Conservation (phyloP, 1,140 invertebrate species). For the Palaemon carinicauda region DNA sequence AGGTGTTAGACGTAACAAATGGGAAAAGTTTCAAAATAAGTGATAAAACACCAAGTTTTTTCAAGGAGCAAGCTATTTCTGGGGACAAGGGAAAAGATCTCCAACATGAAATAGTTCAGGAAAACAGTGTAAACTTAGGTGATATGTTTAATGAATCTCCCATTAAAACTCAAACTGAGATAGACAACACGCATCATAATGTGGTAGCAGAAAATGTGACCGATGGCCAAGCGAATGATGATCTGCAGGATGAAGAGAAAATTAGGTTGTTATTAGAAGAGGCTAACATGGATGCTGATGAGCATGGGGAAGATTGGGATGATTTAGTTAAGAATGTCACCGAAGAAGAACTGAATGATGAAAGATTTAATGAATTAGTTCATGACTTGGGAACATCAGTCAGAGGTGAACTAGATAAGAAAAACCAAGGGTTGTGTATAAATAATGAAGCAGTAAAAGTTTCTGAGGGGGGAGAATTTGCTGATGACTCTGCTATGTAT, state of each 20-base stretch:
- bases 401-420: slow-evolving; percentile 3
- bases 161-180: too few species aligned
- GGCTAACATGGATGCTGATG: not conserved
- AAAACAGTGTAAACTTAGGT: too few species aligned
- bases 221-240: not conserved
- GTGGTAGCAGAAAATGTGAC: not conserved
- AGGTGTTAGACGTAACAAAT: not conserved
- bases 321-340: not conserved
- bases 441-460: too few species aligned
- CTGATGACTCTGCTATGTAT: slow-evolving; percentile 55
- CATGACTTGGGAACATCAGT: not conserved
- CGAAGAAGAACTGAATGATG: slow-evolving; percentile 16
- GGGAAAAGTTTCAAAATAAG: not conserved
- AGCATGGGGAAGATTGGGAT: slow-evolving; percentile 25
- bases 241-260: slow-evolving; percentile 14
- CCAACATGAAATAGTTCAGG: too few species aligned
- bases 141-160: too few species aligned
- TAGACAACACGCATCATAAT: not conserved
- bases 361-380: slow-evolving; percentile 41
- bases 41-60: not conserved
- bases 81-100: too few species aligned
- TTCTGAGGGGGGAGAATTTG: not conserved
- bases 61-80: not conserved
- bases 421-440: not conserved
- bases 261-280: slow-evolving; percentile 17